Conservation (phyloP, 1,140 invertebrate species). For the Conus ventricosus region DNA sequence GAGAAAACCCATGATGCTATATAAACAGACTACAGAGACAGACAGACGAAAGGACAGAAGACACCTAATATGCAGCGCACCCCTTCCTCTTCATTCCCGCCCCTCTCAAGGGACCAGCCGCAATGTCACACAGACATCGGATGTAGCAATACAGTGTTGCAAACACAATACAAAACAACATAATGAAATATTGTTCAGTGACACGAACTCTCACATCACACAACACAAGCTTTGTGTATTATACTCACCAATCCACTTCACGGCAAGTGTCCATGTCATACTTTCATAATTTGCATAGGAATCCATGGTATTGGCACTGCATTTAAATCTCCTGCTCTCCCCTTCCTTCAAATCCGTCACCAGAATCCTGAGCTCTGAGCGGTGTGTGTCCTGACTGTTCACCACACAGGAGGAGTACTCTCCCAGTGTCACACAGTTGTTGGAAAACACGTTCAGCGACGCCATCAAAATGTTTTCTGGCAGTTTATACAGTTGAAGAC, state of each 20-base stretch:
- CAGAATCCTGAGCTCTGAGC: neutral
- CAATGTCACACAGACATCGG: too few relatives aligned
- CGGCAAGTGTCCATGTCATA: neutral
- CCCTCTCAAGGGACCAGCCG: too few relatives aligned
- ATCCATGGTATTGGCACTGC: conserved; percentile 11
- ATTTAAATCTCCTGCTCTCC: conserved; percentile 13
- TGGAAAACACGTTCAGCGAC: neutral
- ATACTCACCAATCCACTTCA: conserved; percentile 7
- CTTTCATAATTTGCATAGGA: neutral
- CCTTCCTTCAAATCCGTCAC: conserved; percentile 23
- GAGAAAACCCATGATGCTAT: too few relatives aligned
- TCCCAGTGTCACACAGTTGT: conserved; percentile 15
- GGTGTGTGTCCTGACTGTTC: neutral
- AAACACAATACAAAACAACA: too few relatives aligned
- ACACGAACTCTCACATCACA: too few relatives aligned
- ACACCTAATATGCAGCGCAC: too few relatives aligned
- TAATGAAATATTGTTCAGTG: too few relatives aligned
- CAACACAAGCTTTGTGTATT: too few relatives aligned
- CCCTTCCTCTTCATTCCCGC: too few relatives aligned
- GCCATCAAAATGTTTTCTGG: conserved; percentile 8
- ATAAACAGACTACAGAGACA: too few relatives aligned
- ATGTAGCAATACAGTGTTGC: too few relatives aligned
- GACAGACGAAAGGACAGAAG: too few relatives aligned
- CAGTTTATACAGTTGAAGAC: conserved; percentile 9
- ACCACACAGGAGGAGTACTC: conserved; percentile 22